Evolutionary conservation across 2,888 invertebrate genomes (phyloP).

Genomic region (Lasioglossum villosulum): DNA sequence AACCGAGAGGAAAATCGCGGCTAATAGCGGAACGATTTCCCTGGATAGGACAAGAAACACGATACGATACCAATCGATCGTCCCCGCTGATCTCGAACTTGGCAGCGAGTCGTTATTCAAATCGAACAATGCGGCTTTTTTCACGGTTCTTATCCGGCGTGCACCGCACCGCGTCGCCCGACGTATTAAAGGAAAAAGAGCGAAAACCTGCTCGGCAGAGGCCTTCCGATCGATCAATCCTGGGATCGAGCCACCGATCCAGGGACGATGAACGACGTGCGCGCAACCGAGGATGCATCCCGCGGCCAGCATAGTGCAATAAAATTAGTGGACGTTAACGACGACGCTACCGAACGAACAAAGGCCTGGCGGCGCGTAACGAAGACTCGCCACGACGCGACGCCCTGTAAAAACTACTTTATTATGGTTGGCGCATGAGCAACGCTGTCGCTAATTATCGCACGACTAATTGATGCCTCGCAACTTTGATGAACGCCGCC

Average conservation of each 20-base stretch:
- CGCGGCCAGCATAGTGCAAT: constrained; percentile 53
- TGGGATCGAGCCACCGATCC: constrained; percentile 54
- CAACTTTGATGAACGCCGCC: constrained; percentile 43
- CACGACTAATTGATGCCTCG: constrained; percentile 62
- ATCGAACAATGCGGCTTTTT: constrained; percentile 58
- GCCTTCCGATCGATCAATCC: constrained; percentile 67
- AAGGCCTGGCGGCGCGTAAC: constrained; percentile 44
- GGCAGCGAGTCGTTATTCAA: constrained; percentile 64
- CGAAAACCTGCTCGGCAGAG: constrained; percentile 52
- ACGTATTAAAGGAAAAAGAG: constrained; percentile 59
- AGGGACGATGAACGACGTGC: constrained; percentile 50
- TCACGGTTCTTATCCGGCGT: constrained; percentile 34
- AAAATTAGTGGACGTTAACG: constrained; percentile 65
- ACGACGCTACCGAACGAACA: constrained; percentile 49
- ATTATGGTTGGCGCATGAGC: constrained; percentile 47
- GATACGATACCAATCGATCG: constrained; percentile 64
- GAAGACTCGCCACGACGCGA: neutral
- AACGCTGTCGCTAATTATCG: constrained; percentile 60
- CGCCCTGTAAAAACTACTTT: constrained; percentile 52
- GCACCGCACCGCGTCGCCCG: constrained; percentile 28
- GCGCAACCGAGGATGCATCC: constrained; percentile 34
- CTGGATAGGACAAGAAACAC: constrained; percentile 57
- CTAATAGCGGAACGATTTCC: constrained; percentile 55
- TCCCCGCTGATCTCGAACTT: constrained; percentile 41
- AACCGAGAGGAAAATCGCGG: constrained; percentile 61